Conservation (phyloP, 2,888 invertebrate species). For the Standfussiana lucernea region DNA sequence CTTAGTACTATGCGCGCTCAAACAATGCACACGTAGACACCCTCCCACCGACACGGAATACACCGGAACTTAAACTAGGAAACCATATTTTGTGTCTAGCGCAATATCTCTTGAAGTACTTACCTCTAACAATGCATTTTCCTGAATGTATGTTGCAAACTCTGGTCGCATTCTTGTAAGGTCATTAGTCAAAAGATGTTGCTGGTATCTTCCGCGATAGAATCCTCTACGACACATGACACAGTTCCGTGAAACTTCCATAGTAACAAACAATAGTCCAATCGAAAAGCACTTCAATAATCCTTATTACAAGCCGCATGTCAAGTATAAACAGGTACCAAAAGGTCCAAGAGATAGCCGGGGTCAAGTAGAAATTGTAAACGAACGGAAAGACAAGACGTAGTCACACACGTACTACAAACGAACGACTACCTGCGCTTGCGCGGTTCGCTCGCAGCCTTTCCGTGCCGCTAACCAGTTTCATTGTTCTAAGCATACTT, state of each 20-base stretch:
- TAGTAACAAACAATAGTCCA: slow-evolving; percentile 24
- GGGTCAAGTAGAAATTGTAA: not conserved
- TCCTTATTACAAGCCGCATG: slow-evolving; percentile 14
- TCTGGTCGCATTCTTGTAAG: slow-evolving; percentile 61
- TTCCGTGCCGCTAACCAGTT: slow-evolving; percentile 5
- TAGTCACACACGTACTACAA: slow-evolving; percentile 3
- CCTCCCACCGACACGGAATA: slow-evolving; percentile 21
- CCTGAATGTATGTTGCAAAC: slow-evolving; percentile 53
- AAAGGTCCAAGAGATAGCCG: slow-evolving; percentile 13
- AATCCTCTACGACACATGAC: slow-evolving; percentile 11
- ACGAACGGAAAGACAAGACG: not conserved
- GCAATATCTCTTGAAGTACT: slow-evolving; percentile 16
- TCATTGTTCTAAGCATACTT: not conserved
- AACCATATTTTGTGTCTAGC: not conserved
- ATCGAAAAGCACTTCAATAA: slow-evolving; percentile 26
- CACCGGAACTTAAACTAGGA: slow-evolving; percentile 16
- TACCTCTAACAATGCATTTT: slow-evolving; percentile 12
- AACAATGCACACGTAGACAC: slow-evolving; percentile 20
- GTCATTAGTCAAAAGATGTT: slow-evolving; percentile 17
- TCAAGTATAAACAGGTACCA: slow-evolving; percentile 4
- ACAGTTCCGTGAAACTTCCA: slow-evolving; percentile 11
- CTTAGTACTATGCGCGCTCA: slow-evolving; percentile 18
- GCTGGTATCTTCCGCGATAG: slow-evolving; percentile 18
- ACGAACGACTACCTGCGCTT: slow-evolving; percentile 3
- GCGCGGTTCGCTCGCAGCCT: not conserved